phyloP scores from a whole-genome alignment of 2,888 invertebrate genomes.

The Gerris lacustris region DNA sequence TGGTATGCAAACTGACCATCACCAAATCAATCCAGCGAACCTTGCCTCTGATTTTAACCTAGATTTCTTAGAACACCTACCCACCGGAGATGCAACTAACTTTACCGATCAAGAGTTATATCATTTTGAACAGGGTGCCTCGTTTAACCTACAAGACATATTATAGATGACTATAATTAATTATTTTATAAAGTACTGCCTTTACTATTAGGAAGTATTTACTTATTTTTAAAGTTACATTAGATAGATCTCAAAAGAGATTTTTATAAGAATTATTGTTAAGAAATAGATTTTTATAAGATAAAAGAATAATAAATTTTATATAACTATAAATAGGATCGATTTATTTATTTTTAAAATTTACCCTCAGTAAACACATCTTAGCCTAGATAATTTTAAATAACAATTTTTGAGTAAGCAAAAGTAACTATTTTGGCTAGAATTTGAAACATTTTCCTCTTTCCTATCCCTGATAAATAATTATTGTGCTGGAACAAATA shows the following conservation, averaged over 20 bases:
- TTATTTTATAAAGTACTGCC: constrained; percentile 9
- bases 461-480: no score
- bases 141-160: constrained; percentile 55
- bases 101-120: constrained; percentile 59
- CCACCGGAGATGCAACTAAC: constrained; percentile 61
- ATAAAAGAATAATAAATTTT: no score
- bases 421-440: no score
- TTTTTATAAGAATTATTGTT: background rate
- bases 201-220: constrained; percentile 3
- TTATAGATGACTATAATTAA: constrained; percentile 36
- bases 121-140: constrained; percentile 62
- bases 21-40: constrained; percentile 10
- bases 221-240: background rate
- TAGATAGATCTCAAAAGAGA: background rate
- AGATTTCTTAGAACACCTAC: constrained; percentile 46
- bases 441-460: no score
- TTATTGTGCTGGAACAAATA: no score
- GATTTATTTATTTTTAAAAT: no score
- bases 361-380: no score
- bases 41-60: constrained; percentile 44
- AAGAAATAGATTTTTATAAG: no score
- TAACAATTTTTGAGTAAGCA: no score
- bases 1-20: constrained; percentile 22
- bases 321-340: no score
- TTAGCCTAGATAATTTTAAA: no score